Percentiles rank a stretch among this genome's conserved stretches.
Conservation (phyloP, 2,888 invertebrate species). For the Epiblema foenella region DNA sequence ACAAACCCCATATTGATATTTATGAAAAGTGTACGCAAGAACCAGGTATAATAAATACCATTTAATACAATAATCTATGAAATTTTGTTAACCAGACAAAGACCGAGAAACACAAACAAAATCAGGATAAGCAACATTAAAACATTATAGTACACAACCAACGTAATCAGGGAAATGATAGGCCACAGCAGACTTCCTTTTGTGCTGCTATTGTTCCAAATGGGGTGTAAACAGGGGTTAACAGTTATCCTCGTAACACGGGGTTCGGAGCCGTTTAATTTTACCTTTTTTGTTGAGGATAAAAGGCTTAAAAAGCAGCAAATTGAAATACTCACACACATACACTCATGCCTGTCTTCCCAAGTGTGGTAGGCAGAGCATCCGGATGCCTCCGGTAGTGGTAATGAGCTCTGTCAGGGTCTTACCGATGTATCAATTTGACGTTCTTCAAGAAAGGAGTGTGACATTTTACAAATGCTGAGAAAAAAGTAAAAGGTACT, state of each 20-base stretch:
- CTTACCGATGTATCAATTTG: too few species aligned
- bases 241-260: not conserved
- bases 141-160: constrained; percentile 38
- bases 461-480: too few species aligned
- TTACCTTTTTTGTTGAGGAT: not conserved
- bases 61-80: too few species aligned
- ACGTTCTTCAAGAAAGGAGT: too few species aligned
- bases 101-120: not conserved
- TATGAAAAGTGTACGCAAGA: too few species aligned
- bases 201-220: constrained; percentile 17
- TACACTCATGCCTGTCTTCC: too few species aligned
- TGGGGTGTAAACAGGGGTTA: constrained; percentile 9
- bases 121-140: constrained; percentile 30
- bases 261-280: not conserved
- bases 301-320: not conserved
- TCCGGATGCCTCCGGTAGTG: too few species aligned
- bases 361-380: too few species aligned
- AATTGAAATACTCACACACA: not conserved
- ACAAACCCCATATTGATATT: too few species aligned
- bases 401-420: too few species aligned
- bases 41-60: too few species aligned
- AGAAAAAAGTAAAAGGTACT: too few species aligned
- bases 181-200: constrained; percentile 46
- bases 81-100: not conserved
- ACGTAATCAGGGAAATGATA: constrained; percentile 54